These are phyloP conservation scores for Molossus molossus DNA, from an alignment of 2,797 vertebrate species.

Conservation along the genomic window DNA sequence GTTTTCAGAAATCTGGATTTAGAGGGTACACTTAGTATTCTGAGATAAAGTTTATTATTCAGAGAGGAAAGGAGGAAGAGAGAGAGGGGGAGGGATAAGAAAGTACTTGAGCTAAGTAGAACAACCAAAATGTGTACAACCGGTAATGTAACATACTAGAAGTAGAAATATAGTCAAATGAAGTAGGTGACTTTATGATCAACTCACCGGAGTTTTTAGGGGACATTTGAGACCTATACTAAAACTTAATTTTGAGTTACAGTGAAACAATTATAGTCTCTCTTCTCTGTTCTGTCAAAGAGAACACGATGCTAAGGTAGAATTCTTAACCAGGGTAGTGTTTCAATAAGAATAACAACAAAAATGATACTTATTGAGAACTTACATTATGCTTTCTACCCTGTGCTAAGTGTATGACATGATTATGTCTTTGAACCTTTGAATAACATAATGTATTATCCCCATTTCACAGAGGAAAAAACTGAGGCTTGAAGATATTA, in stretches of 20 bases:
- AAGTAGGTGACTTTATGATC: not conserved
- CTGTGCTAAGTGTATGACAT: not conserved
- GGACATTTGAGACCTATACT: not conserved
- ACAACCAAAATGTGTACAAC: not conserved
- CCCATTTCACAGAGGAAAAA: conserved; percentile 2
- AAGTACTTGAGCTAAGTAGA: not conserved
- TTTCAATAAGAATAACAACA: not conserved
- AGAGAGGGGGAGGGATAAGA: not conserved
- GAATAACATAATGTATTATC: not conserved
- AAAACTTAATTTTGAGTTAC: conserved; percentile 11
- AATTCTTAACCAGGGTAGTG: not conserved
- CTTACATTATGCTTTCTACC: not conserved
- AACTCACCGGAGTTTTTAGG: not conserved
- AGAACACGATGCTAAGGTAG: not conserved
- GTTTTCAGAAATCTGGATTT: conserved; percentile 11
- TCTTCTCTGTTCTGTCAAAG: not conserved
- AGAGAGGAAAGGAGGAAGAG: not conserved
- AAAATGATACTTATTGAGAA: not conserved
- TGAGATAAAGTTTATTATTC: not conserved
- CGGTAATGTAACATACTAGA: not conserved
- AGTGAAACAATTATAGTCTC: not conserved
- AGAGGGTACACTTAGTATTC: not conserved
- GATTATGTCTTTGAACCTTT: not conserved
- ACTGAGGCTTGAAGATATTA: not conserved
- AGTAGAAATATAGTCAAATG: not conserved